Base-by-base conservation (phyloP, 2,113 vertebrate genomes). In the Catagonus wagneri region DNA sequence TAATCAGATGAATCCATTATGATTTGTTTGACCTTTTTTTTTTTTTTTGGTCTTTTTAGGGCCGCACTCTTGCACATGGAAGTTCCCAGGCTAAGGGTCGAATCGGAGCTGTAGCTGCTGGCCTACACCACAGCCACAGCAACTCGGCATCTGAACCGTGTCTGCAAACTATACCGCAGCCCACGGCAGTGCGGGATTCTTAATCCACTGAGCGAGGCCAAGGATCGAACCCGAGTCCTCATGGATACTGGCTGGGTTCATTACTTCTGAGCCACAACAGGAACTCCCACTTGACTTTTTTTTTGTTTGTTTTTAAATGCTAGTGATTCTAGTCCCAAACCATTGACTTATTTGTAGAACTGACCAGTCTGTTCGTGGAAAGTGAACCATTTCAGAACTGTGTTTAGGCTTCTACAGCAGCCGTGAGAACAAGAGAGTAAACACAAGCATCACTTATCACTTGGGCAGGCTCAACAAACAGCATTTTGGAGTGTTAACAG, bases 401-500 rank as follows among this genome's bases (percentile, higher is more conserved):
- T 8, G 25, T 61, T 76, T 54, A 58, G 84, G 71, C 66, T 93
- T 94, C 83, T 39, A 12, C 13, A 71, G n/a, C 78, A 95, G 54
- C 65, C 58, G 92, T 54, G 54, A 90, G 83, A 93, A 92, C 23
- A 44, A 89, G 58, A 50, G 14, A 93, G 90, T 94, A 93, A 98
- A 96, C 54, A 93, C 5, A 60, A 84, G 61, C 74, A 36, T 44
- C 89, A 61, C 69, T 94, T 84, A 89, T 84, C 90, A 36, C 74
- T 56, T 52, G 54, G 87, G 83, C 94, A 93, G 83, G 29, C 68
- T 96, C 90, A 50, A 74, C 88, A 89, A 95, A 90, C 83, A 95
- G 39, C 61, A 11, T 80, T 96, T 81, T 74, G 52, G 68, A 92
- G 88, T 89, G 93, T 96, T 97, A 96, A 96, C 92, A 89, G 94